Evolutionary conservation across 2,113 vertebrate genomes (phyloP).

Genomic region (Petrocephalus zakoni): DNA sequence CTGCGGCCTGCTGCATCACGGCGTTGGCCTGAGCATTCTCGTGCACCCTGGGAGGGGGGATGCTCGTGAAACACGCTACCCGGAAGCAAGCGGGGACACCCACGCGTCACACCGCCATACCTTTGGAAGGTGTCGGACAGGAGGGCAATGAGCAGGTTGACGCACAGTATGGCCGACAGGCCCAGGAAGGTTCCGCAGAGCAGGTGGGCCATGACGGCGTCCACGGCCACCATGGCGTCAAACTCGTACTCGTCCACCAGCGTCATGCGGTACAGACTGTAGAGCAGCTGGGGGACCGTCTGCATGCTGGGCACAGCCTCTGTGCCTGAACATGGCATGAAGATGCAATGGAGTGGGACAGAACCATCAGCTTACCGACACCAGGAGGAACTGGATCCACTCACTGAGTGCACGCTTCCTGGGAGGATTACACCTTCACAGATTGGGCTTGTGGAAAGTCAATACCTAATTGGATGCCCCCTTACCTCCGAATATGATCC

Average conservation of each 20-base stretch:
- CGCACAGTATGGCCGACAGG: constrained; percentile 53
- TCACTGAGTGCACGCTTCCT: background rate
- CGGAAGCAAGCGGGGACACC: background rate
- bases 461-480: background rate
- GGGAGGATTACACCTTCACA: background rate
- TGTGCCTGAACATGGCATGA: constrained; percentile 29
- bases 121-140: constrained; percentile 61
- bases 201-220: constrained; percentile 54
- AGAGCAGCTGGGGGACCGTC: constrained; percentile 50
- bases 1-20: constrained; percentile 58
- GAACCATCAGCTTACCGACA: background rate
- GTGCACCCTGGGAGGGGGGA: constrained; percentile 43
- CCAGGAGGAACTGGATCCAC: background rate
- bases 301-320: constrained; percentile 52
- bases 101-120: constrained; percentile 11
- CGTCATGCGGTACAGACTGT: constrained; percentile 57
- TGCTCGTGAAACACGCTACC: background rate
- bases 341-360: background rate
- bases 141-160: constrained; percentile 57
- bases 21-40: constrained; percentile 56
- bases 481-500: constrained; percentile 64
- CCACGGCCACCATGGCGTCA: constrained; percentile 46
- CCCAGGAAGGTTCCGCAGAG: constrained; percentile 58
- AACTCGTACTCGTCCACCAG: constrained; percentile 61
- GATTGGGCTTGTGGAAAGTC: background rate